Evolutionary conservation across 2,797 vertebrate genomes (phyloP), one percentile per base, ranked within the genome.

Genomic region (Smutsia temminckii): DNA sequence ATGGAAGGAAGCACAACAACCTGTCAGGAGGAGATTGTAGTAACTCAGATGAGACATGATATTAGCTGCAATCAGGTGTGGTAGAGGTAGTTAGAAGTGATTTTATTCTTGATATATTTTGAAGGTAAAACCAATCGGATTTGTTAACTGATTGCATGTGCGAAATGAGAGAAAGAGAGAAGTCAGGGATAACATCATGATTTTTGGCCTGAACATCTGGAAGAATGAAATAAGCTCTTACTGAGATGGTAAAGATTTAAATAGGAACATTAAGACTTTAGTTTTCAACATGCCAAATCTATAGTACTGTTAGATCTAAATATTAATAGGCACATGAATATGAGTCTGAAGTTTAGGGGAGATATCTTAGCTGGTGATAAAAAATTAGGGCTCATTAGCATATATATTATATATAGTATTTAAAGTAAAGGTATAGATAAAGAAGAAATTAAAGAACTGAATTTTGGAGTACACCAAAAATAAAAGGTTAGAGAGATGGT

Each of bases 371-470:
- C 34, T 91, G n/a, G 61, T 40, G 21, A 83, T 81, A 51, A 63
- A 85, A 46, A 27, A 32, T 9, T 29, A 34, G 10, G 11, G 21
- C 49, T 74, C 3, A 68, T 46, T 32, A 59, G 6, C 17, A 27
- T 34, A 17, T 46, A 46, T 46, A 46, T 46, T 63, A 16, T 78
- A 20, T 55, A 2, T 55, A 20, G 18, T 8, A 42, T 53, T 84
- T 75, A 84, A 95, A 66, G 21, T 80, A 57, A 32, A 59, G 11
- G 25, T 42, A 51, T 7, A 5, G 0, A 17, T 32, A 66, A 91
- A 37, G 42, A 63, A 78, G 11, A 79, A 84, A 83, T 68, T 69
- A 10, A 83, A 93, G 51, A 61, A 91, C 18, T 71, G 16, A 83
- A 25, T 11, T 64, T 69, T 87, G 37, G 2, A 78, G 51, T 4